Conservation (phyloP, 37 sponge, comb jelly and placozoan genomes). For the Dysidea cf. avara region DNA sequence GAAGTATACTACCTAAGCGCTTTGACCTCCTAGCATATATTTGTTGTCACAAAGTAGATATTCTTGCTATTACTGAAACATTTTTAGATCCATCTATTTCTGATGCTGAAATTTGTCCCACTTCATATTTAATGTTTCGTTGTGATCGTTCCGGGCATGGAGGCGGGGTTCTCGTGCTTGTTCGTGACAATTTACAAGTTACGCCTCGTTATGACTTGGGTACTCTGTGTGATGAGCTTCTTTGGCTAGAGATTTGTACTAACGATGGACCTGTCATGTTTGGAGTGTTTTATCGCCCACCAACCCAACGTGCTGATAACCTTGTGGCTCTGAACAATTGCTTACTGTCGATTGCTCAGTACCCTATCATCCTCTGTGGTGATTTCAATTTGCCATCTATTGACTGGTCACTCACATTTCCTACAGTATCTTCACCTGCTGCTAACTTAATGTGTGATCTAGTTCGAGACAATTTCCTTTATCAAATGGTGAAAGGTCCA, state of each 20-base stretch:
- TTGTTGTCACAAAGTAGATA: background rate
- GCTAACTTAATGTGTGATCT: background rate
- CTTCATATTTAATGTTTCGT: background rate
- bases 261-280: background rate
- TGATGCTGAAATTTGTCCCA: constrained; percentile 1
- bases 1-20: constrained; percentile 6
- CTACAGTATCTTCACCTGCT: background rate
- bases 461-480: background rate
- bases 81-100: background rate
- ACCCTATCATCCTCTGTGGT: constrained; percentile 19
- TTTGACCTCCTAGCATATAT: background rate
- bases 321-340: background rate
- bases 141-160: constrained; percentile 2
- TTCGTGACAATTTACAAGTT: background rate
- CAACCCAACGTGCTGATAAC: background rate
- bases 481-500: background rate
- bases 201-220: constrained; percentile 5
- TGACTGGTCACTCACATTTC: background rate
- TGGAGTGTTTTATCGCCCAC: constrained; percentile 29
- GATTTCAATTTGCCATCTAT: constrained; percentile 23
- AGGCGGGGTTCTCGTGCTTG: constrained; percentile 16
- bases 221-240: constrained; percentile 18
- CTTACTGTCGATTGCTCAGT: background rate
- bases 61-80: constrained; percentile 23
- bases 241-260: constrained; percentile 15